These are phyloP conservation scores for Phyllopteryx taeniolatus DNA, from an alignment of 2,113 vertebrate species.

Conservation along the genomic window DNA sequence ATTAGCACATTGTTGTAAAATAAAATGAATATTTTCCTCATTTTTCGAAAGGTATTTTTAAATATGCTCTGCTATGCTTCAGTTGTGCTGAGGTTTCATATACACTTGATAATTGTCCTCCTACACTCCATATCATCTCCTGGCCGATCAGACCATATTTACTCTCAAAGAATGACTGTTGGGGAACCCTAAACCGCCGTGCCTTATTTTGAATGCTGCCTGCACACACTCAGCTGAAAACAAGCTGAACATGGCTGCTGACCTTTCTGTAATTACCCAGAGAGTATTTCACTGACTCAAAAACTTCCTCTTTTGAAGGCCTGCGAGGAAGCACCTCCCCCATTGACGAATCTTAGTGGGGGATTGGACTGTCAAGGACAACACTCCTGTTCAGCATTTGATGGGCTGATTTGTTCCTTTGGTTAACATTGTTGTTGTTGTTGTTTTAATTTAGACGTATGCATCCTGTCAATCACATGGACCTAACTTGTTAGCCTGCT, in stretches of 20 bases:
- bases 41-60: not conserved
- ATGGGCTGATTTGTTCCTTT: not conserved
- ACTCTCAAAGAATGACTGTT: slow-evolving; percentile 3
- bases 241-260: slow-evolving; percentile 54
- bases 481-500: not conserved
- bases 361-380: not conserved
- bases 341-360: not conserved
- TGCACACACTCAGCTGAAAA: slow-evolving; percentile 29
- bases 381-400: not conserved
- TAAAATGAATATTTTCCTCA: not conserved
- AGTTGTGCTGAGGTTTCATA: not conserved
- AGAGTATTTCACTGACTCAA: slow-evolving; percentile 18
- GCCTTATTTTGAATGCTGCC: slow-evolving; percentile 31
- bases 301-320: slow-evolving; percentile 4
- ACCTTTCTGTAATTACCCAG: slow-evolving; percentile 62
- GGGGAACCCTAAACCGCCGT: slow-evolving; percentile 3
- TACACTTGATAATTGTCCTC: not conserved
- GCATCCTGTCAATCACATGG: not conserved
- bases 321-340: not conserved
- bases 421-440: not conserved
- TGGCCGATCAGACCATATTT: slow-evolving; percentile 35
- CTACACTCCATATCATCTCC: slow-evolving; percentile 6
- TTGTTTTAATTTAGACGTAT: not conserved
- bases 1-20: not conserved
- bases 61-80: too few relatives aligned